Evolutionary conservation across 2,113 vertebrate genomes (phyloP).

Genomic region (Colaptes auratus): DNA sequence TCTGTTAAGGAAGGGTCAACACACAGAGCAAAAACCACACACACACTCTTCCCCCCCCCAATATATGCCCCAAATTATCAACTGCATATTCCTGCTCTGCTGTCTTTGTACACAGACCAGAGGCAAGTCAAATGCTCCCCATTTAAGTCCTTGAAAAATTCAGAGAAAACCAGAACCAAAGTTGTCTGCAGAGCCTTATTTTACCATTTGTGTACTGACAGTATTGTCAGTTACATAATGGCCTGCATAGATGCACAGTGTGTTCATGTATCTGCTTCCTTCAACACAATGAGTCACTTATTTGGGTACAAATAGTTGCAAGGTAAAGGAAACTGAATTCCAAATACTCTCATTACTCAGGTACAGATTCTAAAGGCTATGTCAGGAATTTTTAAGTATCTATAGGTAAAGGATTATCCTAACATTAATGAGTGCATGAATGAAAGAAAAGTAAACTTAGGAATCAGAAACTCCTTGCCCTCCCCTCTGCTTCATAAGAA

Average conservation of each 20-base stretch:
- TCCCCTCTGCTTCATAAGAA: not conserved
- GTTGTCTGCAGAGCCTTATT: not conserved
- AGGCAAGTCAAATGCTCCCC: not conserved
- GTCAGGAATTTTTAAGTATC: not conserved
- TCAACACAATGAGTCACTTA: not conserved
- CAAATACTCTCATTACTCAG: not conserved
- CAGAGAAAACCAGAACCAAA: not conserved
- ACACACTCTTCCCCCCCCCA: not conserved
- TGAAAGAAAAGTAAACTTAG: not conserved
- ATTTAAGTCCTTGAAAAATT: not conserved
- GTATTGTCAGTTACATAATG: not conserved
- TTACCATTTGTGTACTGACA: not conserved
- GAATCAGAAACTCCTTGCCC: not conserved
- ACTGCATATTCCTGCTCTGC: not conserved
- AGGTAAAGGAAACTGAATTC: not conserved
- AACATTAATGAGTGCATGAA: not conserved
- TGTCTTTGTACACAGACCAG: not conserved
- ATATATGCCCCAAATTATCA: not conserved
- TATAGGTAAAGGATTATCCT: not conserved
- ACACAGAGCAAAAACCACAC: not conserved
- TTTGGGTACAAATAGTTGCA: not conserved
- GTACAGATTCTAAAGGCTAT: not conserved
- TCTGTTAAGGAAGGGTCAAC: slow-evolving; percentile 7
- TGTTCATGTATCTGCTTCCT: not conserved
- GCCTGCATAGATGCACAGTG: not conserved